Base-by-base conservation (phyloP, 1,140 invertebrate genomes). In the Ceratosolen fusciceps region DNA sequence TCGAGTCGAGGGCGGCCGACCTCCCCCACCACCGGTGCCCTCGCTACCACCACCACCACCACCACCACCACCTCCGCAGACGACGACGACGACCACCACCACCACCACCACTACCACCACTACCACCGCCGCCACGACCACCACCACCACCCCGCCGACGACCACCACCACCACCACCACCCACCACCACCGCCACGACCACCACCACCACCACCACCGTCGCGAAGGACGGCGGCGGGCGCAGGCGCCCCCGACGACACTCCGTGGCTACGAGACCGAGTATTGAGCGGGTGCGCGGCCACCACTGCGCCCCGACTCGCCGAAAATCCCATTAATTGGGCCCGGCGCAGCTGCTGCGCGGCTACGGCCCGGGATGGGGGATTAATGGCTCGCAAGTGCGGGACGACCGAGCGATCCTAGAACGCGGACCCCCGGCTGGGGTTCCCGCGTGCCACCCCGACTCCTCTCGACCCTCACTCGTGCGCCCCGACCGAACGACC, bases 261-360 rank as follows among this genome's bases (percentile, higher is more conserved):
- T 58, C 74, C 62, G n/a, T n/a, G n/a, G n/a, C n/a, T n/a, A 60
- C 58, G 58, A 60, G 12, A 37, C 49, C 68, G 29, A 74, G 60
- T 79, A 79, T 79, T 79, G 77, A 79, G 43, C 77, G 54, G 70
- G 26, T 78, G 68, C 43, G 74, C 74, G 62, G 2, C 21, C 62
- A n/a, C 2, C 1, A 29, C 37, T 52, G 76, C 67, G 74, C 74
- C 19, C 12, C 5, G 52, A 2, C 26, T 5, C 29, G 29, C 52
- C 75, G 58, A 58, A 78, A 78, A 78, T 78, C 76, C 56, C 56
- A 78, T 78, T 72, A 78, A 78, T 78, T 78, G 76, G 65, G 76
- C 62, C 52, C 54, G 52, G 21, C 47, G 67, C 24, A 19, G 60
- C 60, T 26, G 60, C 60, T 62, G 29, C 29, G 1, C 1, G 12